Conservation (phyloP, 2,113 vertebrate species). For the Corythaixoides concolor region DNA sequence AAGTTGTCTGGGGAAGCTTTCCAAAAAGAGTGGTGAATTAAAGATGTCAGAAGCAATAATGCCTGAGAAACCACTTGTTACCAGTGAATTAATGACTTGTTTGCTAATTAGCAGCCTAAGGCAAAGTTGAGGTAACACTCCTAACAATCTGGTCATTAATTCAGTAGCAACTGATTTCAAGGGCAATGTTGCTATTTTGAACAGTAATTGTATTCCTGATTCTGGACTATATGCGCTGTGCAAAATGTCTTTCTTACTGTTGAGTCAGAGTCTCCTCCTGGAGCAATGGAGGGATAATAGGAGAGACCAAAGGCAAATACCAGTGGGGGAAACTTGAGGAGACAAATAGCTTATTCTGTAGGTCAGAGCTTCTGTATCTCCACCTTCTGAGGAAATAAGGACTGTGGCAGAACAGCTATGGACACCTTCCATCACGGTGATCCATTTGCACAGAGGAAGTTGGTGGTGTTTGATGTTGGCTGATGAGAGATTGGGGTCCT, state of each 20-base stretch:
- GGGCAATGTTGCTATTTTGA: conserved; percentile 60
- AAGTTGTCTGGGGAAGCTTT: conserved; percentile 33
- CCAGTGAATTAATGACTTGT: conserved; percentile 68
- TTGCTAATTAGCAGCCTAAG: conserved; percentile 68
- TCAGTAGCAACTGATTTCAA: conserved; percentile 61
- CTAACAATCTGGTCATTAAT: conserved; percentile 64
- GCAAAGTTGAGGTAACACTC: conserved; percentile 46
- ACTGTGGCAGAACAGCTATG: not conserved
- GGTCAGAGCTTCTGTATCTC: not conserved
- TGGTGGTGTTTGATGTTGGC: not conserved
- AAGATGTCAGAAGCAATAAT: conserved; percentile 53
- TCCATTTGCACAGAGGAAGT: not conserved
- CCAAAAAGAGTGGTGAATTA: conserved; percentile 31
- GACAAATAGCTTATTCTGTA: not conserved
- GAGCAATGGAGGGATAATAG: not conserved
- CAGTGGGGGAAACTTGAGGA: not conserved
- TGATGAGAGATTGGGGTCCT: not conserved
- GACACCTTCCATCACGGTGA: not conserved
- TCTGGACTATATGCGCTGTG: not conserved
- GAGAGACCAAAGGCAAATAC: not conserved
- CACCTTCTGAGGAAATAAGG: not conserved
- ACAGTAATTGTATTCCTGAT: conserved; percentile 44
- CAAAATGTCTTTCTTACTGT: not conserved
- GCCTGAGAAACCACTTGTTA: conserved; percentile 64
- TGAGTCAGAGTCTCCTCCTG: not conserved